Base-by-base conservation (phyloP, 1,140 invertebrate species). In the Anadara kagoshimensis region DNA sequence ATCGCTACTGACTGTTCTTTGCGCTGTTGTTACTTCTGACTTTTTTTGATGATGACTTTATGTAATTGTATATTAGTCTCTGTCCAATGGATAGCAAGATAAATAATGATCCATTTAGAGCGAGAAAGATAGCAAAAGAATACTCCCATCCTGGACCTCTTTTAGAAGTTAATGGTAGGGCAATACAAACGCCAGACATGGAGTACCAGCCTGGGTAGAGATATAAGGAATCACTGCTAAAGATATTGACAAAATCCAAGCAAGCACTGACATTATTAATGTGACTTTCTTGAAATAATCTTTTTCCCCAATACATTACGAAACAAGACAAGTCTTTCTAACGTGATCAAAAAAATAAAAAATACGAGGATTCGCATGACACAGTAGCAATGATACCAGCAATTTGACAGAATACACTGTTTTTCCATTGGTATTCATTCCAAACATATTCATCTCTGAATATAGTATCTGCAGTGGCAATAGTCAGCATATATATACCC, bases 401-500 rank as follows among this genome's bases (percentile, higher is more conserved):
- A 14, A 81, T 22, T 49, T 72, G 73, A 65, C 86, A 87, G 4
- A 67, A 57, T 7, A 29, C n/a, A 54, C 84, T 76, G 1, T 69
- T 49, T 47, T 75, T 58, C 86, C 86, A 86, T 5, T 49, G 11
- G 0, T 71, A 29, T 12, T 81, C 83, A 61, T 82, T 65, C 61
- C 69, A 76, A 16, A 82, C 67, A 66, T 86, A 87, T 29, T 47
- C 53, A 10, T 80, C 84, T 41, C 79, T 66, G 54, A 79, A 87
- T n/a, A 68, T n/a, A 5, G 57, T 61, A 65, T 86, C 85, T 8
- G 82, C 81, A 7, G 69, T 58, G 11, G 79, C 86, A 43, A 87
- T 86, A 18, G 85, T 78, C 12, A 84, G n/a, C 47, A 87, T 41
- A 58, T 86, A 87, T 0, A 86, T 49, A 4, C 86, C 86, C 86